Evolutionary conservation across 2,113 vertebrate species (phyloP).

Genomic region (Paramisgurnus dabryanus): DNA sequence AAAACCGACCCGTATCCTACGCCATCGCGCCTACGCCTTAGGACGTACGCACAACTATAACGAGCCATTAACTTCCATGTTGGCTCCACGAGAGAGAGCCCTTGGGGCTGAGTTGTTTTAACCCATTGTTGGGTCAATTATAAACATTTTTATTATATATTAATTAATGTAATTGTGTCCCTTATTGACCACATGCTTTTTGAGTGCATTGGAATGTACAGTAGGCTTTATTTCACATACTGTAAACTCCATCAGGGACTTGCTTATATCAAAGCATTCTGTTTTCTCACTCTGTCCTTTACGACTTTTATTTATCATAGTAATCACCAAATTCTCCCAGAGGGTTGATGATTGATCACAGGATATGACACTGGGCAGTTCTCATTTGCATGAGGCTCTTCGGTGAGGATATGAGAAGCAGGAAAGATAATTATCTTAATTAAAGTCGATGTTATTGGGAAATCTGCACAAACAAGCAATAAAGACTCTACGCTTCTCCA

Average conservation of each 20-base stretch:
- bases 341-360: conserved; percentile 59
- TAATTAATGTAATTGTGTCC: too few species aligned
- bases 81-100: too few species aligned
- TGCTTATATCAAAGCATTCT: conserved; percentile 32
- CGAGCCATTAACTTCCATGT: too few species aligned
- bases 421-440: conserved; percentile 73
- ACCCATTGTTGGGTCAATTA: too few species aligned
- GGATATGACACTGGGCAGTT: conserved; percentile 38
- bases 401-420: conserved; percentile 56
- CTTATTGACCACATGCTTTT: too few species aligned
- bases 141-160: too few species aligned
- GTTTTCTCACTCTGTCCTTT: conserved; percentile 55
- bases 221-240: neutral
- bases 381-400: conserved; percentile 60
- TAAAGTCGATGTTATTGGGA: conserved; percentile 70
- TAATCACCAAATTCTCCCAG: conserved; percentile 65
- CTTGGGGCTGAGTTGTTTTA: too few species aligned
- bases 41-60: too few species aligned
- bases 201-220: neutral
- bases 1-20: too few species aligned
- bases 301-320: conserved; percentile 65
- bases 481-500: conserved; percentile 54
- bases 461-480: conserved; percentile 71
- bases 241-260: neutral
- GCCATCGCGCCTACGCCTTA: too few species aligned